Conservation (phyloP, 2,797 vertebrate species). For the Hemibagrus guttatus region DNA sequence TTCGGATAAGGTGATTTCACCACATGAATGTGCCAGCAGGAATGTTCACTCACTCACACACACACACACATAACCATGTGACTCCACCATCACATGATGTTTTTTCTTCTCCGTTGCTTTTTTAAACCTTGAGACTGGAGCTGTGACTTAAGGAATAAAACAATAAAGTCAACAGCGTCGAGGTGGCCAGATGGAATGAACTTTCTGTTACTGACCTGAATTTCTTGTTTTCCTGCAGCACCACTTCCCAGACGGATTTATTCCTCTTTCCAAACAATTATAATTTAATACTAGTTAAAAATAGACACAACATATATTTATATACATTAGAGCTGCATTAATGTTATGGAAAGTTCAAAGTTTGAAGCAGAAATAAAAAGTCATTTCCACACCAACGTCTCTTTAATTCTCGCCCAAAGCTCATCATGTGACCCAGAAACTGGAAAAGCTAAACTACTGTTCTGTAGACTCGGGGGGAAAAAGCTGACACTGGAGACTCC, state of each 20-base stretch:
- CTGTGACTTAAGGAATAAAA: neutral
- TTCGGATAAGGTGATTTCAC: neutral
- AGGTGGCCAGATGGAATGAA: neutral
- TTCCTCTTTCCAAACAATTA: too few relatives aligned
- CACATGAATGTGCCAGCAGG: neutral
- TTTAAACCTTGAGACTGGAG: neutral
- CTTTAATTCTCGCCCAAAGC: too few relatives aligned
- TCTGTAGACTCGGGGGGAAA: neutral
- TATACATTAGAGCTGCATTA: neutral
- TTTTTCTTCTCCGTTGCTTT: neutral
- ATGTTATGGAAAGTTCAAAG: neutral
- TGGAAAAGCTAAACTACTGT: neutral
- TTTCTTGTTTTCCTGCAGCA: too few relatives aligned
- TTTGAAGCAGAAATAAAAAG: neutral
- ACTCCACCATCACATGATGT: constrained; percentile 7
- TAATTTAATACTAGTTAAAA: neutral
- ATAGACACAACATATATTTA: neutral
- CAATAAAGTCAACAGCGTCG: neutral
- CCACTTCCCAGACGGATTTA: too few relatives aligned
- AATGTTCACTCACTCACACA: constrained; percentile 6
- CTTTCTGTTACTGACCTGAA: neutral
- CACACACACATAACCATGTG: neutral
- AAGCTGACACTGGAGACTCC: neutral
- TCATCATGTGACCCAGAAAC: neutral
- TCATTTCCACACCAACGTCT: neutral